Evolutionary conservation across 2,797 vertebrate genomes (phyloP).

Genomic region (Falco cherrug): DNA sequence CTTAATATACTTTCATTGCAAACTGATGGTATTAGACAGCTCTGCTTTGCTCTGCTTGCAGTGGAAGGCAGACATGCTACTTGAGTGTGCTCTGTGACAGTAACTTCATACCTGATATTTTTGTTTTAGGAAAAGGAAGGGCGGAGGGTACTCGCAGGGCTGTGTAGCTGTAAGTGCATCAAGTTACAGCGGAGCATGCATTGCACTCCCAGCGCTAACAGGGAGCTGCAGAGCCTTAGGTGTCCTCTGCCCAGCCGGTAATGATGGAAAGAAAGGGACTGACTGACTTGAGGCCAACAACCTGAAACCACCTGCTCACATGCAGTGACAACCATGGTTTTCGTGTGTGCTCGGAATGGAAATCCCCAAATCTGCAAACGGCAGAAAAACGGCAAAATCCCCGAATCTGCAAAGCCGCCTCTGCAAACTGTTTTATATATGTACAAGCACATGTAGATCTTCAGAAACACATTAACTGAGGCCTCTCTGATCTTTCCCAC

Average conservation of each 20-base stretch:
- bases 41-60: constrained; percentile 19
- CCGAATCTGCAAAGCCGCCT: not conserved
- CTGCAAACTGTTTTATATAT: not conserved
- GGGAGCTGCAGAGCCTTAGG: not conserved
- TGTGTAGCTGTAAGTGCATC: not conserved
- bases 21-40: not conserved
- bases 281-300: not conserved
- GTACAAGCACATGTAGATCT: accelerated
- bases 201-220: not conserved
- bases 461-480: not conserved
- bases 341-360: not conserved
- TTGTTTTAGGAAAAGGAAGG: constrained; percentile 15
- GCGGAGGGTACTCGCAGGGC: not conserved
- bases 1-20: constrained; percentile 10
- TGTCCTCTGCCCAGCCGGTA: not conserved
- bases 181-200: accelerated
- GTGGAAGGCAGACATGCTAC: not conserved
- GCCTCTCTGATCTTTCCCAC: not conserved
- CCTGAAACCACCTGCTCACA: not conserved
- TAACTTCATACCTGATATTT: constrained; percentile 15
- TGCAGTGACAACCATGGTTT: accelerated
- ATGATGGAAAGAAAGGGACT: not conserved
- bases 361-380: not conserved
- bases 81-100: not conserved
- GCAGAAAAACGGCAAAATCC: not conserved